A percentile compares a stretch with the other conserved stretches of the same genome.
These are phyloP conservation scores for Alexandromys fortis DNA, from an alignment of 2,113 vertebrate genomes.

Conservation along the genomic window DNA sequence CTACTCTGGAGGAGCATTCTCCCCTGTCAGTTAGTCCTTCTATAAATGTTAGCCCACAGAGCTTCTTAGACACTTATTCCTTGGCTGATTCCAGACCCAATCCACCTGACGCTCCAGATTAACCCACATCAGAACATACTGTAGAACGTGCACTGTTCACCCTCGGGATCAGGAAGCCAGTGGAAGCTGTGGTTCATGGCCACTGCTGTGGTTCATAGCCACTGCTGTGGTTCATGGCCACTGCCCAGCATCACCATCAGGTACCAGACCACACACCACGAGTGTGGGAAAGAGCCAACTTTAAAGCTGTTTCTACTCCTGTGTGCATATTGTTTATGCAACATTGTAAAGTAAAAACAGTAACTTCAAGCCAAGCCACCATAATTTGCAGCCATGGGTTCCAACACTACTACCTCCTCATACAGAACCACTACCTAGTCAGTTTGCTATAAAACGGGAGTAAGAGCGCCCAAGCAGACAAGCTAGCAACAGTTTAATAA, in stretches of 20 bases:
- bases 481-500: not conserved
- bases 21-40: not conserved
- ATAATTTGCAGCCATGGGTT: not conserved
- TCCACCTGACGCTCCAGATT: not conserved
- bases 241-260: not conserved
- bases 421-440: not conserved
- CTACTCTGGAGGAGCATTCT: not conserved
- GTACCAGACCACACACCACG: not conserved
- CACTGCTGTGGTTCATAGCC: not conserved
- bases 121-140: not conserved
- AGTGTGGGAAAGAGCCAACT: not conserved
- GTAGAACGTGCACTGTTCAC: not conserved
- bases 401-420: not conserved
- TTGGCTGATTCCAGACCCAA: not conserved
- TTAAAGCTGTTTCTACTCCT: not conserved
- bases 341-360: not conserved
- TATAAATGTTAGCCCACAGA: not conserved
- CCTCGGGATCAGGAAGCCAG: not conserved
- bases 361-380: not conserved
- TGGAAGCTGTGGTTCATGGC: not conserved
- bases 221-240: not conserved
- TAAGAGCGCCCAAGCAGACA: not conserved
- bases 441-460: not conserved
- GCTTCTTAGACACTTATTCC: not conserved
- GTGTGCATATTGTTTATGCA: not conserved